Evolutionary conservation across 2,113 vertebrate genomes (phyloP).

Genomic region (Rhipidura dahli): DNA sequence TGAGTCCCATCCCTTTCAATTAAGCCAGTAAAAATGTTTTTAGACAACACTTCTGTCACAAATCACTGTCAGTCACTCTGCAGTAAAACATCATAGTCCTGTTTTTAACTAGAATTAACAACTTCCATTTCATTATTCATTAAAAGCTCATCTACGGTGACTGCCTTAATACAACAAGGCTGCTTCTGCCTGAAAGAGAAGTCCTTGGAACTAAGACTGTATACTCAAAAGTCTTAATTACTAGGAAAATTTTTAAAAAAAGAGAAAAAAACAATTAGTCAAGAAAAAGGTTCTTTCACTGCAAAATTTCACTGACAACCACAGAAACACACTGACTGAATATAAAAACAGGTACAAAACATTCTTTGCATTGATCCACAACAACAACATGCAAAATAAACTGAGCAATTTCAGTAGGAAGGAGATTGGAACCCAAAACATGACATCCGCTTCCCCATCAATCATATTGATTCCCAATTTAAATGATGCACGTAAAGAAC

Average conservation of each 20-base stretch:
- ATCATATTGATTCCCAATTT: background rate
- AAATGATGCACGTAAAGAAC: background rate
- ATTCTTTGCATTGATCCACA: background rate
- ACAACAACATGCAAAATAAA: background rate
- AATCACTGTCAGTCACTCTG: background rate
- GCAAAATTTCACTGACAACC: background rate
- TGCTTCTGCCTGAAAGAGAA: background rate
- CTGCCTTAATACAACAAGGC: background rate
- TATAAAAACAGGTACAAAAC: background rate
- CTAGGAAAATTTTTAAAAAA: background rate
- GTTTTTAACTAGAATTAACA: background rate
- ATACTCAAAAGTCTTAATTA: background rate
- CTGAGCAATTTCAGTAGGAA: background rate
- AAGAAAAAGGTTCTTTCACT: background rate
- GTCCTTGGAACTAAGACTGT: background rate
- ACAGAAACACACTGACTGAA: background rate
- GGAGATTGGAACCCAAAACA: background rate
- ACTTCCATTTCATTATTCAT: background rate
- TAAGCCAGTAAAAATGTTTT: slow-evolving; percentile 39
- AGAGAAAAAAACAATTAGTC: background rate
- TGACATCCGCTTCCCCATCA: fast-evolving
- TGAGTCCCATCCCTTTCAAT: background rate
- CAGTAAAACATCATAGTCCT: background rate
- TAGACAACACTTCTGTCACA: slow-evolving; percentile 23
- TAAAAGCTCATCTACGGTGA: background rate